These are phyloP conservation scores for Leptinotarsa texana DNA, from an alignment of 1,140 invertebrate genomes.

Conservation along the genomic window DNA sequence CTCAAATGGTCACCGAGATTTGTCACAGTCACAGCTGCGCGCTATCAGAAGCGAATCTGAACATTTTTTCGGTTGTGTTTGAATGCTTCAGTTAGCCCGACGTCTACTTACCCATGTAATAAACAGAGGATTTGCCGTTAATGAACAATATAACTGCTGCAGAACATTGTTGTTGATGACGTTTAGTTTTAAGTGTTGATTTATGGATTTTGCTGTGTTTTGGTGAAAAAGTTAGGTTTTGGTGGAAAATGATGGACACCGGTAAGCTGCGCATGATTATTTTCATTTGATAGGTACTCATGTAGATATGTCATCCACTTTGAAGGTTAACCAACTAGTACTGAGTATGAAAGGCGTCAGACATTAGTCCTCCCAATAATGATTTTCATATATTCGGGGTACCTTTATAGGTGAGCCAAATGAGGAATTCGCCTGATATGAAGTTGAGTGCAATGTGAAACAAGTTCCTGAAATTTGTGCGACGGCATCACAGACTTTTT, in stretches of 20 bases:
- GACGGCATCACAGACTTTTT: too few species aligned
- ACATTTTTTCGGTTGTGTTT: constrained; percentile 9
- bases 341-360: too few species aligned
- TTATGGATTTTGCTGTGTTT: not conserved
- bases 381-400: too few species aligned
- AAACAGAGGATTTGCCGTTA: not conserved
- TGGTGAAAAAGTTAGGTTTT: not conserved
- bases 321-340: too few species aligned
- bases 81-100: constrained; percentile 1
- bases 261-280: not conserved
- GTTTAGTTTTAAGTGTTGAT: not conserved
- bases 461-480: too few species aligned
- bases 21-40: constrained; percentile 12
- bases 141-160: constrained; percentile 1
- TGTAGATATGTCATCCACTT: too few species aligned
- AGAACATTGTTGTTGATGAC: not conserved
- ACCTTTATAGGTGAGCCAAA: too few species aligned
- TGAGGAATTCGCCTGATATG: too few species aligned
- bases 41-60: not conserved
- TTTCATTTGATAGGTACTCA: too few species aligned
- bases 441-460: too few species aligned
- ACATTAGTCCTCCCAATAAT: too few species aligned
- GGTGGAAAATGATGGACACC: not conserved
- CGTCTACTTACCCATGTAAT: not conserved
- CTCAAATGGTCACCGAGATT: constrained; percentile 19